Evolutionary conservation across 2,113 vertebrate species (phyloP).

Genomic region (Sisor rabdophorus): DNA sequence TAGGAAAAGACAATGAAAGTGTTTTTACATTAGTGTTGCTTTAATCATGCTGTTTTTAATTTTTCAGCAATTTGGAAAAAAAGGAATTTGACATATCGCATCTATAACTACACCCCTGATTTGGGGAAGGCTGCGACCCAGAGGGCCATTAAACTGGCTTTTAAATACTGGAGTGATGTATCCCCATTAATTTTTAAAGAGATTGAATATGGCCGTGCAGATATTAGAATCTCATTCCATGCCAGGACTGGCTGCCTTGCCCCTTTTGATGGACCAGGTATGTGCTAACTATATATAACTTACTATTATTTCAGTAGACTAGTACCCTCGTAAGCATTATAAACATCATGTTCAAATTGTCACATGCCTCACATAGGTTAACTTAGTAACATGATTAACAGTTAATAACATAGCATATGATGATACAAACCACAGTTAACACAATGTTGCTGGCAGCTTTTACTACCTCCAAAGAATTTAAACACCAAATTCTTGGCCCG

Average conservation of each 20-base stretch:
- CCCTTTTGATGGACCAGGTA: conserved; percentile 72
- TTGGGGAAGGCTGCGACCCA: conserved; percentile 60
- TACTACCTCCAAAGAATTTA: neutral
- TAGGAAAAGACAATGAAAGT: neutral
- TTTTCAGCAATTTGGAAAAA: conserved; percentile 72
- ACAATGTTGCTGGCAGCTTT: neutral
- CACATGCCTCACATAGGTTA: neutral
- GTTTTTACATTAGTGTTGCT: too few species aligned
- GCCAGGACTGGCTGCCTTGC: conserved; percentile 58
- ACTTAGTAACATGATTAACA: neutral
- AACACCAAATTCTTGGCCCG: neutral
- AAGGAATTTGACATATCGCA: conserved; percentile 78
- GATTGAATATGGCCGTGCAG: conserved; percentile 67
- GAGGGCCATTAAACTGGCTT: conserved; percentile 71
- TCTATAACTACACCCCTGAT: conserved; percentile 77
- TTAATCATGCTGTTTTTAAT: neutral
- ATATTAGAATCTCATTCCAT: conserved; percentile 82
- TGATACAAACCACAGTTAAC: neutral
- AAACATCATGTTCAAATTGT: neutral
- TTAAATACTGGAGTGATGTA: conserved; percentile 80
- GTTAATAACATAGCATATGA: neutral
- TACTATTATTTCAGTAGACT: neutral
- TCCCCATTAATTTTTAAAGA: conserved; percentile 75
- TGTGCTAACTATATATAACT: neutral
- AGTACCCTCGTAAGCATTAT: neutral